Base-by-base conservation (phyloP, 1,140 invertebrate species). In the Schmidtea mediterranea region DNA sequence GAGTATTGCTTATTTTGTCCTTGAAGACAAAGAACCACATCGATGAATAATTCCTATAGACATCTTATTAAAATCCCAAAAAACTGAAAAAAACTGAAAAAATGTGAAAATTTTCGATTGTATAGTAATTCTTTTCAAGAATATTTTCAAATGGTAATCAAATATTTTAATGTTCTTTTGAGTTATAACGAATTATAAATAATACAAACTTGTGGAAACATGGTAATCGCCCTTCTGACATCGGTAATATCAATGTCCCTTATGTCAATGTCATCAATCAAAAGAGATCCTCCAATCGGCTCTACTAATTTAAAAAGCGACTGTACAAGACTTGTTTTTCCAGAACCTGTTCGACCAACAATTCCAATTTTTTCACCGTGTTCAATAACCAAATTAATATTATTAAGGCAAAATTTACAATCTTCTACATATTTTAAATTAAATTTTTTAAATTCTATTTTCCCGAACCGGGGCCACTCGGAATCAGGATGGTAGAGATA, bases 271-370 rank as follows among this genome's bases (percentile, higher is more conserved):
- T 53, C 55, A 53, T 65, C 64, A 21, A 66, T 59, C 9, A 52
- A 45, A 21, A 66, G 63, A 15, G 54, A 54, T 2, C 64, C 64
- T 18, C 53, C 54, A 1, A 52, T 50, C 13, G 67, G 54, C 55
- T 74, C 72, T 16, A 72, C 62, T 46, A 74, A 56, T 49, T 72
- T 57, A 51, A 73, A 74, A 5, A 73, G 55, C 9, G 65, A 66
- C 36, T 72, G 58, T 10, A 69, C 70, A 13, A 73, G 49, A 3
- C 70, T 71, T 1, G 64, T 69, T 52, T 74, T 73, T 9, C 72
- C 71, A 43, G 66, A 62, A 40, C 64, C 65, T 1, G 65, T 49
- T 15, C 48, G 12, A 19, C 48, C 48, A n/a, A 45, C 68, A 21
- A 45, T 45, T 21, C 15, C 43, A 24, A 45, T 21, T 21, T 45